Conservation (phyloP, 2,113 vertebrate genomes). For the Ochotona curzoniae region DNA sequence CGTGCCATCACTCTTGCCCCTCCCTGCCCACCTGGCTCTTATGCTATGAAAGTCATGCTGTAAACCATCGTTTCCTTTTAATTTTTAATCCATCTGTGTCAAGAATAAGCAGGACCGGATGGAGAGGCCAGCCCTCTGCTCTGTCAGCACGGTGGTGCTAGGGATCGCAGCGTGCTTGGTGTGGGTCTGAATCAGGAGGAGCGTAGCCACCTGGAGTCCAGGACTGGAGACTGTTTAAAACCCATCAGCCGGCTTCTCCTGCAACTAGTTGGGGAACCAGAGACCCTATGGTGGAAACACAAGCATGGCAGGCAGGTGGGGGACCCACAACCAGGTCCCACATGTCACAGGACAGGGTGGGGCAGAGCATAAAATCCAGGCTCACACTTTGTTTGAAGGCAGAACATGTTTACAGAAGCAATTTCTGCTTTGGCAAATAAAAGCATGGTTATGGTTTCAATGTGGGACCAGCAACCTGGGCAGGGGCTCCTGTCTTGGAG, state of each 20-base stretch:
- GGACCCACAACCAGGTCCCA: background rate
- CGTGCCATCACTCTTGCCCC: rapidly evolving
- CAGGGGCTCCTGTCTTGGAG: conserved; percentile 53
- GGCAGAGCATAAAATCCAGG: background rate
- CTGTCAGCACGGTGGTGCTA: background rate
- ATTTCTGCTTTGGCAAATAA: conserved; percentile 52
- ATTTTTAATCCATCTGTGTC: conserved; percentile 71
- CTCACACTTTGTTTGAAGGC: conserved; percentile 32
- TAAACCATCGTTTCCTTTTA: conserved; percentile 30
- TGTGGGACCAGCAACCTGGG: background rate
- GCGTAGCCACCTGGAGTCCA: background rate
- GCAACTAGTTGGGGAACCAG: background rate
- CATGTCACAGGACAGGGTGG: background rate
- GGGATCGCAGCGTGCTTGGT: conserved; percentile 2
- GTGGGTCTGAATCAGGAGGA: conserved; percentile 36
- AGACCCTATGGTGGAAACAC: rapidly evolving
- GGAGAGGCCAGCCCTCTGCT: background rate
- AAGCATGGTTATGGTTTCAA: background rate
- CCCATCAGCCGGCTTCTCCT: background rate
- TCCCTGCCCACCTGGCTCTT: background rate
- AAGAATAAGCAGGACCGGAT: conserved; percentile 36
- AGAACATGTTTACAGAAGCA: conserved; percentile 29
- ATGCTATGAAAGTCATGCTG: conserved; percentile 4
- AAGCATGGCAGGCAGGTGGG: background rate
- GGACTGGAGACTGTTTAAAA: background rate